A percentile compares a stretch with the other conserved stretches of the same genome.
Evolutionary conservation across 2,113 vertebrate species (phyloP).

Genomic region (Agapornis roseicollis): DNA sequence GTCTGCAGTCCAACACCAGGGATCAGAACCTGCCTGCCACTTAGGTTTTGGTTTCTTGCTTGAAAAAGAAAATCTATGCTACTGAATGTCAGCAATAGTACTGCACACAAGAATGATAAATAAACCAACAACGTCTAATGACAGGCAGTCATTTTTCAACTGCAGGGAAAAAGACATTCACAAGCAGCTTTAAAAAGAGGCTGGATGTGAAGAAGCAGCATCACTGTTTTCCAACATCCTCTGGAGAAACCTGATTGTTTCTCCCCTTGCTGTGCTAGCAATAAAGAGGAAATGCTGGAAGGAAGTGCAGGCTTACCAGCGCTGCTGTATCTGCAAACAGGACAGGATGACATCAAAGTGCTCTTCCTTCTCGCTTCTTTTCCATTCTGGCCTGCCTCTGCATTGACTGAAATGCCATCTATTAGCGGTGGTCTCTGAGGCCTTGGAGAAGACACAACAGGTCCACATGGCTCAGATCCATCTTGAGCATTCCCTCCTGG

Average conservation of each 20-base stretch:
- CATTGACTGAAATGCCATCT: neutral
- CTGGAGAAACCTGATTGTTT: neutral
- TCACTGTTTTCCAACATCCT: neutral
- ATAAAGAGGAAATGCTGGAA: neutral
- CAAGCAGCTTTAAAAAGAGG: neutral
- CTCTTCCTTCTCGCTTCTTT: neutral
- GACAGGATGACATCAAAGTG: neutral
- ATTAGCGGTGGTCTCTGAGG: neutral
- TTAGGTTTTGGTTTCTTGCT: neutral
- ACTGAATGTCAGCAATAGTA: neutral
- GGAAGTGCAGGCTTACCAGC: neutral
- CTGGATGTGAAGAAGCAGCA: neutral
- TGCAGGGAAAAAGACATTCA: neutral
- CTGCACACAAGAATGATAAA: neutral
- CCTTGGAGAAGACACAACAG: neutral
- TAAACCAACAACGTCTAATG: neutral
- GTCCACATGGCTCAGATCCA: neutral
- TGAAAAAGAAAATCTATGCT: neutral
- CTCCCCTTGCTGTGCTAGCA: neutral
- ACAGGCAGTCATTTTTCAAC: neutral
- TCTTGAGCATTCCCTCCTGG: neutral
- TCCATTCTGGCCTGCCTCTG: neutral
- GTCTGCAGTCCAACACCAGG: neutral
- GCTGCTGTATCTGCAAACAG: neutral
- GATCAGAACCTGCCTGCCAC: neutral